Conservation (phyloP, 2,113 vertebrate genomes). For the Chrysemys picta region DNA sequence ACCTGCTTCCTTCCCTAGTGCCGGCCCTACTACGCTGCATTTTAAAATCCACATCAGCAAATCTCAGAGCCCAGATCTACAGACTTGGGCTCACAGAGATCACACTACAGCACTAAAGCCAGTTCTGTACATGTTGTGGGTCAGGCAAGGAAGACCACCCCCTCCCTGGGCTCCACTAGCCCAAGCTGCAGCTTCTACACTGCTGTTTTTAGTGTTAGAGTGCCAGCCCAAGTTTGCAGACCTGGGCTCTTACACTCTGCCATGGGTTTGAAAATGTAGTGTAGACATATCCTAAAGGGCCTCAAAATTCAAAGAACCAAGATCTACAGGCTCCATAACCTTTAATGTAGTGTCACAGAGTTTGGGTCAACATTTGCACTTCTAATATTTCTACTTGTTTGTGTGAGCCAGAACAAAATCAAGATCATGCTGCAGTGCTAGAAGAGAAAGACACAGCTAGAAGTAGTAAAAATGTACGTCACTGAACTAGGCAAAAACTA, state of each 20-base stretch:
- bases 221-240: not conserved
- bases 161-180: not conserved
- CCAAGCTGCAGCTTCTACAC: not conserved
- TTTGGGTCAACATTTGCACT: accelerated
- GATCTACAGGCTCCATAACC: accelerated
- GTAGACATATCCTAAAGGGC: not conserved
- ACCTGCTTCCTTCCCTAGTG: too few relatives aligned
- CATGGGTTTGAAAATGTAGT: not conserved
- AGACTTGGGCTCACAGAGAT: not conserved
- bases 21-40: not conserved
- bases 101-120: not conserved
- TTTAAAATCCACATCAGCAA: not conserved
- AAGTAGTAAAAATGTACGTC: not conserved
- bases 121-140: not conserved
- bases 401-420: not conserved
- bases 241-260: not conserved
- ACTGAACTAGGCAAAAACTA: not conserved
- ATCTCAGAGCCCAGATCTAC: not conserved
- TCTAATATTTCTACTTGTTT: accelerated
- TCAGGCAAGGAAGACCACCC: not conserved
- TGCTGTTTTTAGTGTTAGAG: not conserved
- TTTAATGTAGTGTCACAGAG: accelerated
- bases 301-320: not conserved
- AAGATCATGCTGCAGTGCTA: not conserved
- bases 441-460: not conserved